phyloP scores from a whole-genome alignment of 2,888 invertebrate species.

The Acrobasis repandana region DNA sequence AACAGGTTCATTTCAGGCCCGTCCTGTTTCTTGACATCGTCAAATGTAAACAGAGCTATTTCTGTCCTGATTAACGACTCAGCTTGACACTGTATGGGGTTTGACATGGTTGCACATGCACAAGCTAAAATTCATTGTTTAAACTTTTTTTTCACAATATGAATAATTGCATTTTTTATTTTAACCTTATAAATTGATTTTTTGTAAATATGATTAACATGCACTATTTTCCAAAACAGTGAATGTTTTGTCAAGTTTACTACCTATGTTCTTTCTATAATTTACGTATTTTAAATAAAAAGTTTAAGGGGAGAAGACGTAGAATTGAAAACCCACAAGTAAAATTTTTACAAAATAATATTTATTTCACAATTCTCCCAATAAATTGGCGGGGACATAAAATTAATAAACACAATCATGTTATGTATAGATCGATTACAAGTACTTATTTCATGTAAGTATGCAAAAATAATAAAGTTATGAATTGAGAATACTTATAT shows the following conservation, averaged over 20 bases:
- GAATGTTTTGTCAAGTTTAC: too few relatives aligned
- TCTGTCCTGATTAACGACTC: constrained; percentile 58
- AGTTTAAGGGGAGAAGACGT: background rate
- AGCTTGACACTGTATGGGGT: constrained; percentile 52
- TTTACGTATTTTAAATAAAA: background rate
- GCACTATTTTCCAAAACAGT: too few relatives aligned
- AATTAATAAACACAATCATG: constrained; percentile 70
- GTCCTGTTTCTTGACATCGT: constrained; percentile 43
- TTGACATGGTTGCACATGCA: constrained; percentile 34
- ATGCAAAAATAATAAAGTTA: constrained; percentile 52
- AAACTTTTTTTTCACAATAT: background rate
- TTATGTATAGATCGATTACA: constrained; percentile 67
- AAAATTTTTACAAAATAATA: constrained; percentile 62
- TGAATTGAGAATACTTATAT: constrained; percentile 53
- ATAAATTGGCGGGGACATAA: constrained; percentile 51
- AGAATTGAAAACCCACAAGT: constrained; percentile 32
- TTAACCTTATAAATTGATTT: too few relatives aligned
- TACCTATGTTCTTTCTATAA: too few relatives aligned
- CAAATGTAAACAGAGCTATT: constrained; percentile 62
- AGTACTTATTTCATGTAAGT: constrained; percentile 53
- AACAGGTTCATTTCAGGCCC: constrained; percentile 12
- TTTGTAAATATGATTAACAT: too few relatives aligned
- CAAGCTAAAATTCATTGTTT: constrained; percentile 25
- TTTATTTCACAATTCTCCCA: constrained; percentile 69
- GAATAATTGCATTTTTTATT: too few relatives aligned